Evolutionary conservation across 2,797 vertebrate genomes (phyloP), one percentile per base, ranked within the genome.

Genomic region (Tachyglossus aculeatus): DNA sequence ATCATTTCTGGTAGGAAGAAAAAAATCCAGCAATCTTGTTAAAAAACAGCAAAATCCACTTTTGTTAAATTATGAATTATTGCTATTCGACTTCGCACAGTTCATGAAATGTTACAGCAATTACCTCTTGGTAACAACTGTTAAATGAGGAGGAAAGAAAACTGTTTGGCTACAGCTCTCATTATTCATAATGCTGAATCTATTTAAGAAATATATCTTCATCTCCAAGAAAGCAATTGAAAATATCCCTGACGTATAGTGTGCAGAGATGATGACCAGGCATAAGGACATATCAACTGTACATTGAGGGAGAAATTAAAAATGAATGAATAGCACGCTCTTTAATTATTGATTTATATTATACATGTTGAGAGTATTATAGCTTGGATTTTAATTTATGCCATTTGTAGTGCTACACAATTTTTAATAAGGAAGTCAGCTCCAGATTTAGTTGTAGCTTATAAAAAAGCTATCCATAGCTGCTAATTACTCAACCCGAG

Each of bases 71-170:
- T 74, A 55, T 16, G 31, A 74, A 74, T 65, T 11, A 39, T 1
- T 77, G 1, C 4, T 62, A 11, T 76, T 31, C n/a, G 67, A 6
- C 13, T 32, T 47, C 36, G 5, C 16, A 56, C 9, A 32, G 34
- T 58, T 74, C 12, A 66, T 77, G 27, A 51, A 64, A 48, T 47
- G 15, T 50, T 80, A 59, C 5, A 80, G 16, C 21, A 71, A 55
- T 65, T 68, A 39, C 19, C 1, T 5, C 0, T 7, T 50, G 1
- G 1, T 41, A 85, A 36, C 2, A 64, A 72, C 18, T 70, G 7
- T 39, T 76, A 81, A 83, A 78, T 57, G n/a, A 81, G 22, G 16
- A 7, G 4, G 3, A 66, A 82, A 66, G 21, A 59, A 78, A 80
- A 66, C 2, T 6, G 6, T 3, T 71, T 61, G 33, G 43, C 9